Percentiles rank a stretch among this genome's conserved stretches.
Evolutionary conservation across 2,888 invertebrate genomes (phyloP).

Genomic region (Callinectes sapidus): DNA sequence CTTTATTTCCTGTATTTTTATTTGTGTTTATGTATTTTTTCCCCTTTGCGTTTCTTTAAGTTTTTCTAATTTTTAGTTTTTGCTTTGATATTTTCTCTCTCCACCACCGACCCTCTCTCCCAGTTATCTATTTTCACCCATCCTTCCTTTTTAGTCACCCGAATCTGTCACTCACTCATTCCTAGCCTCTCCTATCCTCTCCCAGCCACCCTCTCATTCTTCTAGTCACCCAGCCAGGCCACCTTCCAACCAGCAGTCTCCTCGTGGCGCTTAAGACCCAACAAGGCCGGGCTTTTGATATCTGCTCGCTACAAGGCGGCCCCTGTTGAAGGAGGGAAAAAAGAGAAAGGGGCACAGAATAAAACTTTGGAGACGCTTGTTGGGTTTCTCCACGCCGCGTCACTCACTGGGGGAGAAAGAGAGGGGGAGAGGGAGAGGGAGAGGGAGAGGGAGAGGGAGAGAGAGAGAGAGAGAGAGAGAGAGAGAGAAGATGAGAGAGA

Average conservation of each 20-base stretch:
- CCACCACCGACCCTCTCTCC: not conserved
- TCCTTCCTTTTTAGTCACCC: not conserved
- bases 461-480: not conserved
- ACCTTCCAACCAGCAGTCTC: not conserved
- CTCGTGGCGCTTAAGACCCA: slow-evolving; percentile 24
- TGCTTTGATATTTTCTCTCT: too few species aligned
- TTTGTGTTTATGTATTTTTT: too few species aligned
- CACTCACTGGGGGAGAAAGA: not conserved
- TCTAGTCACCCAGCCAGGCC: not conserved
- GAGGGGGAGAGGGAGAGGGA: not conserved
- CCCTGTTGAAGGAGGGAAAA: slow-evolving; percentile 24
- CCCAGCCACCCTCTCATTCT: not conserved
- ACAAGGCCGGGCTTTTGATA: slow-evolving; percentile 47
- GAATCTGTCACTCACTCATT: not conserved
- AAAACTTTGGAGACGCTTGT: slow-evolving; percentile 57
- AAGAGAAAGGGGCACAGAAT: slow-evolving; percentile 6
- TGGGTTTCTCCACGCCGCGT: slow-evolving; percentile 39
- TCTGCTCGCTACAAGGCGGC: slow-evolving; percentile 40
- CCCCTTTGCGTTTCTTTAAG: not conserved
- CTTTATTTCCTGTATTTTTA: too few species aligned
- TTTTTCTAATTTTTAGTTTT: not conserved
- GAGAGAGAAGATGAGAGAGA: slow-evolving; percentile 17
- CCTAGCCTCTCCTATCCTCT: not conserved
- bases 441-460: not conserved
- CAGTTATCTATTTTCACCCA: not conserved